Evolutionary conservation across 2,797 vertebrate genomes (phyloP).

Genomic region (Sciurus carolinensis): DNA sequence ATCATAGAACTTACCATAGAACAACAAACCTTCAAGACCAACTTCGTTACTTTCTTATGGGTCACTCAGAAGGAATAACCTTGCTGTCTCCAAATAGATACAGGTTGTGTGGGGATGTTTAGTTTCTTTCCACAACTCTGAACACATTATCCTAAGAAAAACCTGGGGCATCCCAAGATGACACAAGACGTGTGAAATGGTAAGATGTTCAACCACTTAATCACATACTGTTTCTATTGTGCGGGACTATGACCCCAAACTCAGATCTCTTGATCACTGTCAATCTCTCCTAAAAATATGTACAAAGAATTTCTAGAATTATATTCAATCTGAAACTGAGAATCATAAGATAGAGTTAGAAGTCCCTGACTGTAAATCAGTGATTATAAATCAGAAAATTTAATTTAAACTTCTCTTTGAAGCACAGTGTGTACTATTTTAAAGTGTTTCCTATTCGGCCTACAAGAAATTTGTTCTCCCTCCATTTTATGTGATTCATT

Average conservation of each 20-base stretch:
- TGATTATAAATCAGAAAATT: background rate
- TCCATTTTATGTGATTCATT: slow-evolving; percentile 39
- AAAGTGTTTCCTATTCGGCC: background rate
- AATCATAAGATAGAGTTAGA: background rate
- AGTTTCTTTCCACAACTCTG: background rate
- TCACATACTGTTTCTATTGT: background rate
- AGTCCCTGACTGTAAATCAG: slow-evolving; percentile 38
- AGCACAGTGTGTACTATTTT: background rate
- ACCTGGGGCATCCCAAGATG: background rate
- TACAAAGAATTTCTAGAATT: slow-evolving; percentile 8
- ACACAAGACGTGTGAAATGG: background rate
- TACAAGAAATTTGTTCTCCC: background rate
- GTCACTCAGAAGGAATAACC: background rate
- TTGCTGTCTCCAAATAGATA: background rate
- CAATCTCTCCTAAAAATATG: background rate
- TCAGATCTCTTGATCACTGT: background rate
- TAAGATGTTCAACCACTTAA: background rate
- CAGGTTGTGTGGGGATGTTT: background rate
- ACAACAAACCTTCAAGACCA: background rate
- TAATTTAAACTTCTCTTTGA: background rate
- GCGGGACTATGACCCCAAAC: background rate
- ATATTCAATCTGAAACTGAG: slow-evolving; percentile 46
- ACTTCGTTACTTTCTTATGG: background rate
- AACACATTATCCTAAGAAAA: background rate
- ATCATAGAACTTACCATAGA: too few relatives aligned